phyloP scores from a whole-genome alignment of 2,113 vertebrate genomes.

The Casuarius casuarius region DNA sequence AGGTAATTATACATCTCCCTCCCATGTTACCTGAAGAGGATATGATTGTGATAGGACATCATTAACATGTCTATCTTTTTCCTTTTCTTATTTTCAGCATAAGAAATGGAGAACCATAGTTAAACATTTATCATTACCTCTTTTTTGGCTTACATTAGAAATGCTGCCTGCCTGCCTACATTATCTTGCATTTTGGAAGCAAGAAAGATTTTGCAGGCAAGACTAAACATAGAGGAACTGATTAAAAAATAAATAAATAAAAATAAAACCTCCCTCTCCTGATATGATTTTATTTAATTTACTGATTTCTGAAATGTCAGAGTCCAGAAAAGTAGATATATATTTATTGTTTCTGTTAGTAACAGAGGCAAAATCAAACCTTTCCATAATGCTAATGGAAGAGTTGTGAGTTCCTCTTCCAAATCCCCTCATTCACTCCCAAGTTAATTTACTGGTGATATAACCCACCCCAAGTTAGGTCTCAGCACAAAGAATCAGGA shows the following conservation, averaged over 20 bases:
- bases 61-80: background rate
- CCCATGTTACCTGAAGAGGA: background rate
- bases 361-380: background rate
- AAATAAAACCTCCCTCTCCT: background rate
- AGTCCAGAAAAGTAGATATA: background rate
- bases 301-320: background rate
- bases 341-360: background rate
- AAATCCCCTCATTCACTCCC: background rate
- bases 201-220: slow-evolving; percentile 1
- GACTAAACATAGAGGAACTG: background rate
- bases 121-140: background rate
- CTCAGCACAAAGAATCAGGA: background rate
- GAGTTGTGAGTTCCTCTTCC: background rate
- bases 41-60: background rate
- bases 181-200: background rate
- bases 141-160: background rate
- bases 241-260: background rate
- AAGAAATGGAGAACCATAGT: background rate
- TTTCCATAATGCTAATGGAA: background rate
- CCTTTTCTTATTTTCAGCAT: background rate
- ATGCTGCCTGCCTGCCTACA: background rate
- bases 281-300: background rate
- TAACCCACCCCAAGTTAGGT: background rate
- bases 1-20: background rate
- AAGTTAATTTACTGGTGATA: background rate